Base-by-base conservation (phyloP, 2,888 invertebrate genomes). In the Oxyteleia sp. region DNA sequence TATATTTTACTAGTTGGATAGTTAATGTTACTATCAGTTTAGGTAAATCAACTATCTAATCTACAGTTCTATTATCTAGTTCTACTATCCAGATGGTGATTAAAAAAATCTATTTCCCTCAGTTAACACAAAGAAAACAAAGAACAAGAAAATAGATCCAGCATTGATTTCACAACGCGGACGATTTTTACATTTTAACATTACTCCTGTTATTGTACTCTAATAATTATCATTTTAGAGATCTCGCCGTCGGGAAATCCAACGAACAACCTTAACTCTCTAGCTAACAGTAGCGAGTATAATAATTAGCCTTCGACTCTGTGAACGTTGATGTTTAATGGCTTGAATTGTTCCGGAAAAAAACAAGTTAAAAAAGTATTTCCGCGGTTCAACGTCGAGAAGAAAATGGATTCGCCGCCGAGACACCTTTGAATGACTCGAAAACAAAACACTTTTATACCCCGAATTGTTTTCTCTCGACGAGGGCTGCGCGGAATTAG, bases 271-370 rank as follows among this genome's bases (percentile, higher is more conserved):
- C 55, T 82, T 76, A 82, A 71, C 75, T 57, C 61, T 68, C 75
- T 82, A 82, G 82, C 47, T 75, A 69, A 64, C 63, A 0, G 68
- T 81, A 82, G 82, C 57, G 41, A 82, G 45, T 76, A 71, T 69
- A 82, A 75, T 74, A 81, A 81, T 81, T 81, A 81, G 81, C 69
- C 57, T 69, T 75, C 82, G 51, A 82, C 82, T 59, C 71, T 75
- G 82, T 82, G 82, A 82, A 82, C 59, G 82, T 82, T 82, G 75
- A 82, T 69, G 82, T 75, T 75, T 82, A 69, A 71, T 69, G 75
- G 57, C 49, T 82, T 69, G 47, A 69, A 69, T 53, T 69, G 49
- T 74, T 72, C 49, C 11, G 63, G 55, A 53, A 63, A 49, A n/a
- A 41, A 66, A 29, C 32, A 32, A 47, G 18, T 13, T 68, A 55